Percentiles rank a stretch among this genome's conserved stretches.
phyloP scores from a whole-genome alignment of 2,888 invertebrate genomes.

The Catocala sponsa region DNA sequence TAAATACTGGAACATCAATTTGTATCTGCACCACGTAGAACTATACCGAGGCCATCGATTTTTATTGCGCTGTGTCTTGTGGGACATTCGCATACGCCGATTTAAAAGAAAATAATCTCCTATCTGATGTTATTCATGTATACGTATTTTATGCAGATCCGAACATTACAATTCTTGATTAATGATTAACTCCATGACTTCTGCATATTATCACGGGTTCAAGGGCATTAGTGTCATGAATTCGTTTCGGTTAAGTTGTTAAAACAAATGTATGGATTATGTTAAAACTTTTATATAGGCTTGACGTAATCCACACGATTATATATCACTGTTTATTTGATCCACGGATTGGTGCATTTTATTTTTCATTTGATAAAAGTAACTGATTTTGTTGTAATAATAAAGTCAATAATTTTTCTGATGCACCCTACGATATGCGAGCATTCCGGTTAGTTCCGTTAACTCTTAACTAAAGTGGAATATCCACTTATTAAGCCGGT shows the following conservation, averaged over 20 bases:
- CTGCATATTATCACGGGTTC: conserved; percentile 57
- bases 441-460: conserved; percentile 50
- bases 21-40: conserved; percentile 66
- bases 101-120: conserved; percentile 39
- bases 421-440: conserved; percentile 32
- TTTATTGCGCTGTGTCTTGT: conserved; percentile 44
- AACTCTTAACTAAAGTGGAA: conserved; percentile 45
- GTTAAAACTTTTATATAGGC: conserved; percentile 8
- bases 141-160: conserved; percentile 55
- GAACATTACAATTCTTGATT: conserved; percentile 55
- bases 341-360: background rate
- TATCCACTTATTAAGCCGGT: conserved; percentile 18
- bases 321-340: too few species aligned
- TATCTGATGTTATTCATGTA: conserved; percentile 33
- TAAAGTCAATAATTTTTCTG: conserved; percentile 31
- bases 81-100: conserved; percentile 36
- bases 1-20: conserved; percentile 71
- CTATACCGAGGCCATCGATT: conserved; percentile 50
- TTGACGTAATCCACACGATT: conserved; percentile 1
- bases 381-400: conserved; percentile 32
- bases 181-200: conserved; percentile 51
- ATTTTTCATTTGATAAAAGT: conserved; percentile 17
- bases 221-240: conserved; percentile 52
- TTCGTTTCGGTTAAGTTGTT: conserved; percentile 26
- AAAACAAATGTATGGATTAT: conserved; percentile 33